Base-by-base conservation (phyloP, 2,113 vertebrate genomes). In the Columba janthina region DNA sequence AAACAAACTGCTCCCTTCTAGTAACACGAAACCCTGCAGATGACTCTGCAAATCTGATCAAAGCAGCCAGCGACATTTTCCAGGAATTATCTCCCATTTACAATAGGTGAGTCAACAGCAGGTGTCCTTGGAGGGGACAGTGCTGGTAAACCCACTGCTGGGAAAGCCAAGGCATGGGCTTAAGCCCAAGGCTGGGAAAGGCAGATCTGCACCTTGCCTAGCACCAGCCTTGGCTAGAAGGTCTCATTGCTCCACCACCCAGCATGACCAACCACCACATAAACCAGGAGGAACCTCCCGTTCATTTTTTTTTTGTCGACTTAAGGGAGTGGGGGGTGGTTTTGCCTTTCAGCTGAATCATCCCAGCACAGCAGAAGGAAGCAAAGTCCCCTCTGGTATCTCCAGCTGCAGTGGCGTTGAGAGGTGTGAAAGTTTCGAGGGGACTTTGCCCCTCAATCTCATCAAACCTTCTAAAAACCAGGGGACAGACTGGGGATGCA, bases 31-130 rank as follows among this genome's bases (percentile, higher is more conserved):
- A 64, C 79, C 61, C 88, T 1, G 7, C 25, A 5, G 24, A 75
- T 87, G 85, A 72, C 71, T 40, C 88, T 73, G 85, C 88, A 93
- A 15, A 53, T 36, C 65, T 13, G 32, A 82, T n/a, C 4, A 1
- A 57, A 61, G 75, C 2, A 4, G 56, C 26, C 19, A 16, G 65
- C 38, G 72, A 74, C 5, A 5, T 84, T 64, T 95, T 94, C 92
- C 94, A 92, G 90, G 79, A 91, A 95, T 90, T 88, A 48, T 91
- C 51, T 65, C 61, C 51, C 65, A 1, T 70, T 88, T 88, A 92
- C 85, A 87, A 81, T 81, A 61, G 44, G 61, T 96, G 96, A 96
- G 88, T 96, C 96, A 96, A 88, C 65, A 85, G 4, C 93, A 96
- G 94, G 92, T 94, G 94, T 90, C 90, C 61, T 75, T 32, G 44